These are phyloP conservation scores for Dromas ardeola DNA, from an alignment of 2,113 vertebrate species.

Conservation along the genomic window DNA sequence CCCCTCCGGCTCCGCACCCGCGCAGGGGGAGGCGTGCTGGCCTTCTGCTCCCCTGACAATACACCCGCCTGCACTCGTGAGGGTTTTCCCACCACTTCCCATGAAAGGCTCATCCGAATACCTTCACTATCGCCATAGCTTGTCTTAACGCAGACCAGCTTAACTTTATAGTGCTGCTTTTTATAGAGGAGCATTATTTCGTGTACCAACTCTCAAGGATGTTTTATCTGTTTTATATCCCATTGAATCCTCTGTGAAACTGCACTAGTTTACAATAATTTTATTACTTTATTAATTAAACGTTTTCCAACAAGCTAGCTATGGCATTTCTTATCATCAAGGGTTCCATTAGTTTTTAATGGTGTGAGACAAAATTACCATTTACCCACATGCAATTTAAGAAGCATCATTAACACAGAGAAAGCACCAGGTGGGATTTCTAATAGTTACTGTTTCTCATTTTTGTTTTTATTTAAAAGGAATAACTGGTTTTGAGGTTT, in stretches of 20 bases:
- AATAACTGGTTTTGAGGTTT: constrained; percentile 76
- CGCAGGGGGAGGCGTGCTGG: background rate
- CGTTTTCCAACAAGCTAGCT: constrained; percentile 88
- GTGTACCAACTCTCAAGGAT: constrained; percentile 75
- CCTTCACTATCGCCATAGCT: constrained; percentile 54
- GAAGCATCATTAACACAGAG: constrained; percentile 85
- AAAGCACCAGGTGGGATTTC: constrained; percentile 88
- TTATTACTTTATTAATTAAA: constrained; percentile 91
- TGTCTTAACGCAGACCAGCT: constrained; percentile 48
- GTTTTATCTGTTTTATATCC: constrained; percentile 84
- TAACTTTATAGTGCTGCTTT: constrained; percentile 64
- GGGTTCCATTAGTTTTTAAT: constrained; percentile 91
- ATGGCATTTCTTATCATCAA: constrained; percentile 88
- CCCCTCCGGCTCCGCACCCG: background rate
- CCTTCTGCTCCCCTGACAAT: background rate
- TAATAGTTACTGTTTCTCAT: constrained; percentile 86
- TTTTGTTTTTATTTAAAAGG: constrained; percentile 86
- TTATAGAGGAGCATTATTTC: constrained; percentile 77
- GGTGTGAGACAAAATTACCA: constrained; percentile 88
- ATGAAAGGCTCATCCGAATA: background rate
- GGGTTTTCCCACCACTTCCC: background rate
- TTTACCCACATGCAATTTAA: constrained; percentile 87
- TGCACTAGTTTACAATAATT: constrained; percentile 89
- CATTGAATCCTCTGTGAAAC: constrained; percentile 83
- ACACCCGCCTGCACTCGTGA: background rate